phyloP scores from a whole-genome alignment of 2,797 vertebrate genomes.

The Anableps anableps region DNA sequence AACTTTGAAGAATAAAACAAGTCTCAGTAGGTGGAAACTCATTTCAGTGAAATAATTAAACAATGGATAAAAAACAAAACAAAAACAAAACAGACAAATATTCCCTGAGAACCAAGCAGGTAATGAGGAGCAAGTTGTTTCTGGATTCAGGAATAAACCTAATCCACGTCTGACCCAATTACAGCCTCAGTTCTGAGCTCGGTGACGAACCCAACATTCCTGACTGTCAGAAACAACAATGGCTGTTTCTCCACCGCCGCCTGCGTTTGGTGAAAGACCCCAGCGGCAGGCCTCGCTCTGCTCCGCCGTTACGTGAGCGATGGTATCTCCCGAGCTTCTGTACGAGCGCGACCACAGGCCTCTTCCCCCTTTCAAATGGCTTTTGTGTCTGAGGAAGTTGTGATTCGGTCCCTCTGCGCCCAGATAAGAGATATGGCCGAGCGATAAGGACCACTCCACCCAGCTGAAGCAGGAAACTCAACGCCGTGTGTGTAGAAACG shows the following conservation, averaged over 20 bases:
- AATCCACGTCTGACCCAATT: constrained; percentile 10
- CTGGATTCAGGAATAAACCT: background rate
- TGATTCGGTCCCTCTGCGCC: constrained; percentile 49
- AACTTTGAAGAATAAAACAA: background rate
- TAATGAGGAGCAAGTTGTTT: background rate
- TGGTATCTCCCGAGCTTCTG: constrained; percentile 39
- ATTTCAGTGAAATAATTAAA: constrained; percentile 7
- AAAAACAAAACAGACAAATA: background rate
- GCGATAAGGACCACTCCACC: constrained; percentile 47
- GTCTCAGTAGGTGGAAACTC: constrained; percentile 1
- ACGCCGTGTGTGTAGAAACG: constrained; percentile 18
- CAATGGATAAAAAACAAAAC: constrained; percentile 2
- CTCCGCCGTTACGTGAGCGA: constrained; percentile 30
- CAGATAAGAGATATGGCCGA: constrained; percentile 62
- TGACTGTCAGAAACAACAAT: constrained; percentile 29
- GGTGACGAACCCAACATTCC: constrained; percentile 8
- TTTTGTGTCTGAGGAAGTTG: constrained; percentile 63
- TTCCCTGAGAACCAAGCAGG: background rate
- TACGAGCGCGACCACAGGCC: constrained; percentile 20
- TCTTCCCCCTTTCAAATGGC: constrained; percentile 50
- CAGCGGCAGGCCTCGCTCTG: background rate
- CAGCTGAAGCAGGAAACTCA: constrained; percentile 52
- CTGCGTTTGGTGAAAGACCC: background rate
- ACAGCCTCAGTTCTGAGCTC: background rate
- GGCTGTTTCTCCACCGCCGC: background rate